Evolutionary conservation across 2,113 vertebrate genomes (phyloP).

Genomic region (Siniperca knerii): DNA sequence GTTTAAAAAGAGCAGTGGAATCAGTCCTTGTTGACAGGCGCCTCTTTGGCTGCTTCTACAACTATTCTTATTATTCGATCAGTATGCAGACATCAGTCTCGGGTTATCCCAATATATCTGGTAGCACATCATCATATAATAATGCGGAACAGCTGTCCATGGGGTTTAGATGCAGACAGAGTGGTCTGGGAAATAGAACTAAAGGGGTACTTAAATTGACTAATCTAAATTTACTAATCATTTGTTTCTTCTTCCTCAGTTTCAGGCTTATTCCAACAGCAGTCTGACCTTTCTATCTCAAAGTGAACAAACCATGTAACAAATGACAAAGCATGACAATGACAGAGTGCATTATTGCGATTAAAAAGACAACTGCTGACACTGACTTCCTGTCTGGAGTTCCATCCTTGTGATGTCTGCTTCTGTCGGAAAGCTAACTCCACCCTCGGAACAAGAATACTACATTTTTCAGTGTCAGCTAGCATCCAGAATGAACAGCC

Average conservation of each 20-base stretch:
- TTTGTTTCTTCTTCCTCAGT: background rate
- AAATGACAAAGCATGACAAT: constrained; percentile 8
- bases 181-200: background rate
- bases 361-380: constrained; percentile 46
- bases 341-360: constrained; percentile 4
- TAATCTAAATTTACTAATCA: background rate
- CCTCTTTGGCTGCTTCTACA: constrained; percentile 14
- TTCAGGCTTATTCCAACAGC: background rate
- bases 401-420: constrained; percentile 28
- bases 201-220: background rate
- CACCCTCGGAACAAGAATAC: background rate
- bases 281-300: background rate
- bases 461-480: background rate
- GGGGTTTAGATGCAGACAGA: background rate
- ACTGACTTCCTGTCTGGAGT: constrained; percentile 48
- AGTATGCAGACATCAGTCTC: constrained; percentile 1
- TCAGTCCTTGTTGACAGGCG: background rate
- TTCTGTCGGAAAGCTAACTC: constrained; percentile 11
- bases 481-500: background rate
- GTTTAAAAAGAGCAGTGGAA: constrained; percentile 1
- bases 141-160: background rate
- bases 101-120: constrained; percentile 11
- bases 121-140: background rate
- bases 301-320: constrained; percentile 2
- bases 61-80: constrained; percentile 8